Percentiles rank a stretch among this genome's conserved stretches.
Evolutionary conservation across 2,888 invertebrate species (phyloP).

Genomic region (Lissocephala sabroskyi): DNA sequence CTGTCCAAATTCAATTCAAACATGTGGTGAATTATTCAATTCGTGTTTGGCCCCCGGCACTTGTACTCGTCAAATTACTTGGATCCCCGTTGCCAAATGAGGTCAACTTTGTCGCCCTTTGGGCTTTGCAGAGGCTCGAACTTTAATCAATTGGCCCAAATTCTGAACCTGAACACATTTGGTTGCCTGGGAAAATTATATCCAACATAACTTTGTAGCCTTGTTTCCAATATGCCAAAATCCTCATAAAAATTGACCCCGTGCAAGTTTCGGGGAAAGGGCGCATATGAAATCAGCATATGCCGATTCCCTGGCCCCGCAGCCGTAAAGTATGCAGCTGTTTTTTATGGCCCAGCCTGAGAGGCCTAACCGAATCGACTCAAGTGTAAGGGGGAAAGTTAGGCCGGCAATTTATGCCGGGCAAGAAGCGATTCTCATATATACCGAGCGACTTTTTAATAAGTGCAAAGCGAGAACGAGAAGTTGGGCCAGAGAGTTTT

Average conservation of each 20-base stretch:
- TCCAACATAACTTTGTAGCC: conserved; percentile 54
- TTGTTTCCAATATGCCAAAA: conserved; percentile 57
- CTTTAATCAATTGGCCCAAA: no score
- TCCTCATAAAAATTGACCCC: conserved; percentile 57
- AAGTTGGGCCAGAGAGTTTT: conserved; percentile 14
- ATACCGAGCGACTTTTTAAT: conserved; percentile 56
- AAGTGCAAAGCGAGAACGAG: conserved; percentile 56
- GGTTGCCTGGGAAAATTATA: no score
- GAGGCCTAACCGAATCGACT: neutral
- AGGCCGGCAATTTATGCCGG: conserved; percentile 22
- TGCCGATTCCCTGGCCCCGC: no score
- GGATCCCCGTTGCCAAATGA: no score
- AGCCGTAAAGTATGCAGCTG: conserved; percentile 60
- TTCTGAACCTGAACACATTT: no score
- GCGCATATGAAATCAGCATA: conserved; percentile 55
- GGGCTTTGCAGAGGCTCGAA: no score
- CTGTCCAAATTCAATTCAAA: no score
- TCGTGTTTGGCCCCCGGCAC: no score
- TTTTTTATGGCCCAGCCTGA: conserved; percentile 39
- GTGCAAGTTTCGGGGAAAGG: conserved; percentile 26
- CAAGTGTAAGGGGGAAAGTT: conserved; percentile 43
- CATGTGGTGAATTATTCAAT: no score
- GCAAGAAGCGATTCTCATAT: conserved; percentile 28
- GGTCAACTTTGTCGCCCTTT: no score
- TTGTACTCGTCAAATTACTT: no score